Evolutionary conservation across 2,113 vertebrate genomes (phyloP), one percentile per base, ranked within the genome.

Genomic region (Tonatia bakeri): DNA sequence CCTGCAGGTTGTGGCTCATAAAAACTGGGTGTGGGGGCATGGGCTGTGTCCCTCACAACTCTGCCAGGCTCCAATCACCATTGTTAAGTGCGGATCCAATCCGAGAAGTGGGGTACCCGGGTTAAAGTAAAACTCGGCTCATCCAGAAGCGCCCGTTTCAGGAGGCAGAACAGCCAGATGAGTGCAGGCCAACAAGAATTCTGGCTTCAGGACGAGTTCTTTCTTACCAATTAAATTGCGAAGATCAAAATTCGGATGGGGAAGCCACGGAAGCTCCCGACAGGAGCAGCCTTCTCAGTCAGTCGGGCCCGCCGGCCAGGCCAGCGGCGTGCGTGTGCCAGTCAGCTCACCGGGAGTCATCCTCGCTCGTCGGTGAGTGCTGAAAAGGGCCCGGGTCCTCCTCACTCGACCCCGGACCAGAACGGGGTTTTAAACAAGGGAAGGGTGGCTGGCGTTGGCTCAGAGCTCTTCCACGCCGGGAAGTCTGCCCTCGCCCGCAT

Each of bases 41-140:
- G 17, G 92, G 16, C 5, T 1, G 10, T 4, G 59, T 81, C 43
- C 7, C 76, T 47, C 20, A 0, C 1, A 4, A 3, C 24, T 16
- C 16, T 7, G 65, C 31, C 7, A 2, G 17, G 16, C 14, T 43
- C 56, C 52, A 3, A 52, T 19, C 59, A 40, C 61, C 76, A 7
- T 4, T 3, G 5, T 15, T 20, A 40, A 19, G 14, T n/a, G 47
- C 0, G 24, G 7, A 33, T 33, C 15, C 10, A 6, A 38, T 50
- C 59, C 0, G 0, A 91, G 73, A 90, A 22, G 15, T 1, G 8
- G 7, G 22, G 50, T n/a, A 9, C 10, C 40, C n/a, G 33, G 22
- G 13, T 17, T 31, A 20, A 56, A 84, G 56, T 47, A 43, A 28
- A 52, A 15, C 9, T 7, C 26, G n/a, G 16, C 77, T 67, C 33